Percentiles rank a stretch among this genome's conserved stretches.
Evolutionary conservation across 1,140 invertebrate species (phyloP).

Genomic region (Aphidius gifuensis): DNA sequence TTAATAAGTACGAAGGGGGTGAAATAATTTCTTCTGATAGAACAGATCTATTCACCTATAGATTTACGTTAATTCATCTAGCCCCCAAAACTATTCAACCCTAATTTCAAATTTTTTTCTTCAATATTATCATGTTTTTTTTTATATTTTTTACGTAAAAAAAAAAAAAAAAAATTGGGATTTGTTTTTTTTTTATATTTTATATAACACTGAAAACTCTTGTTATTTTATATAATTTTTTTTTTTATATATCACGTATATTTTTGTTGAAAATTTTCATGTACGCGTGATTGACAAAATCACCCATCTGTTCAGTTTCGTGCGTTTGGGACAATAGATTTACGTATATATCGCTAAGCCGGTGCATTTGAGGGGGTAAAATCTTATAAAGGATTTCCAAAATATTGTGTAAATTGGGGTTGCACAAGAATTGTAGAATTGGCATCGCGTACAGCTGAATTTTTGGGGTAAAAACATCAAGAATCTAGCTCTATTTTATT

Average conservation of each 20-base stretch:
- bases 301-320: constrained; percentile 48
- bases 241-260: neutral
- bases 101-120: constrained; percentile 45
- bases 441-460: constrained; percentile 43
- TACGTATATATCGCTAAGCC: constrained; percentile 31
- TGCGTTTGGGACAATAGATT: constrained; percentile 41
- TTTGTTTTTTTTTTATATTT: too few relatives aligned
- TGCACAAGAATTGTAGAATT: constrained; percentile 26
- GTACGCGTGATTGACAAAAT: constrained; percentile 25
- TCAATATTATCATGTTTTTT: constrained; percentile 28
- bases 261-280: constrained; percentile 12
- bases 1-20: constrained; percentile 14
- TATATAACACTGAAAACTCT: constrained; percentile 8
- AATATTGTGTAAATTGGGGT: constrained; percentile 56
- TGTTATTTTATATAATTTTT: constrained; percentile 18
- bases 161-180: too few relatives aligned
- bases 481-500: constrained; percentile 21
- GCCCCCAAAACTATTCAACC: constrained; percentile 36
- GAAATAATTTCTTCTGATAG: constrained; percentile 22
- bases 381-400: constrained; percentile 56
- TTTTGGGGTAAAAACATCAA: constrained; percentile 50
- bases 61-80: constrained; percentile 32
- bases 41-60: constrained; percentile 23
- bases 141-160: too few relatives aligned
- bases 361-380: constrained; percentile 31